Conservation (phyloP, 2,797 vertebrate species). For the Morus bassanus region DNA sequence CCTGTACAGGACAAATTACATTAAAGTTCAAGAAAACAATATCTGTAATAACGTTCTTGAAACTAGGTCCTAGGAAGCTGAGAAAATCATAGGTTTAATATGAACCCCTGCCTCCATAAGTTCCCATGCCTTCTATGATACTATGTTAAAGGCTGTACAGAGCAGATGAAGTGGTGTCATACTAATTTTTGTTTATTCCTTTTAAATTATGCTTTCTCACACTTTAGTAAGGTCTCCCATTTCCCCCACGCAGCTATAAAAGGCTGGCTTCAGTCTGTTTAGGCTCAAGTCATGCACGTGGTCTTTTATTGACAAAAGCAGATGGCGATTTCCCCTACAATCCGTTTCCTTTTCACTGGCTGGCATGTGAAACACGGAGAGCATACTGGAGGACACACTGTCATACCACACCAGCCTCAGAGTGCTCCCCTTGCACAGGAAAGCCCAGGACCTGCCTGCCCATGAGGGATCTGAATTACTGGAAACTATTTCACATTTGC, state of each 20-base stretch:
- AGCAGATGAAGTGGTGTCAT: background rate
- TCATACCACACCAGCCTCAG: background rate
- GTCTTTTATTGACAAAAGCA: slow-evolving; percentile 70
- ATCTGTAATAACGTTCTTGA: slow-evolving; percentile 22
- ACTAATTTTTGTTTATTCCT: slow-evolving; percentile 10
- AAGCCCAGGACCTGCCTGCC: background rate
- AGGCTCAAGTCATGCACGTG: slow-evolving; percentile 29
- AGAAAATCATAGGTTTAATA: slow-evolving; percentile 45
- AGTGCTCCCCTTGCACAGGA: background rate
- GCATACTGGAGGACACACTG: background rate
- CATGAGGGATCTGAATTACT: background rate
- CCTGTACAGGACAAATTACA: background rate
- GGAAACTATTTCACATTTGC: slow-evolving; percentile 44
- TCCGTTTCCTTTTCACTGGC: slow-evolving; percentile 36
- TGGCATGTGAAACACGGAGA: slow-evolving; percentile 23
- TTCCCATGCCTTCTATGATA: background rate
- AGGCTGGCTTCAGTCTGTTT: slow-evolving; percentile 32
- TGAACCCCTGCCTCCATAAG: background rate
- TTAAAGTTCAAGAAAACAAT: slow-evolving; percentile 21
- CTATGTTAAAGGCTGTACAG: background rate
- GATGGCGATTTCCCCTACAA: slow-evolving; percentile 56
- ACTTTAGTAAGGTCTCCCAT: background rate
- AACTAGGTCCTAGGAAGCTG: background rate
- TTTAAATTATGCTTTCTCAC: slow-evolving; percentile 45
- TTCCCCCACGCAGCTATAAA: slow-evolving; percentile 53